These are phyloP conservation scores for Parotocinclus haroldoi DNA, from an alignment of 2,797 vertebrate genomes.

Conservation along the genomic window DNA sequence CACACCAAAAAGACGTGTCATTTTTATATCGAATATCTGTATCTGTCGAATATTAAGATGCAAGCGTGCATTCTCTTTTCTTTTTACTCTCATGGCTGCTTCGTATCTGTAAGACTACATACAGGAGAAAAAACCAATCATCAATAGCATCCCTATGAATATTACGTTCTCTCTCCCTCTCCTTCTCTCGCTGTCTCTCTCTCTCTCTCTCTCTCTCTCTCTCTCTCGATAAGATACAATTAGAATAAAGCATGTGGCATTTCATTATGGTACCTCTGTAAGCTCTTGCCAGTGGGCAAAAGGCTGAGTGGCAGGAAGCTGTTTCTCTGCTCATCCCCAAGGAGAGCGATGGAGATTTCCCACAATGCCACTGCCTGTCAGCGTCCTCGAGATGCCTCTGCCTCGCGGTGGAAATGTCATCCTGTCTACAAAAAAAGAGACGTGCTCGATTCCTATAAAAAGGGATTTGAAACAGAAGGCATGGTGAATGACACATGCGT, in stretches of 20 bases:
- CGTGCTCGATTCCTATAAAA: constrained; percentile 17
- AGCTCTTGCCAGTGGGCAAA: constrained; percentile 54
- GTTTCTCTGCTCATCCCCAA: constrained; percentile 53
- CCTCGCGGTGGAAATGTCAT: constrained; percentile 75
- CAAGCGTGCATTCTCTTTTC: no score
- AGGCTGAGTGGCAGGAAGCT: constrained; percentile 35
- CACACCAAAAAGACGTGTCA: no score
- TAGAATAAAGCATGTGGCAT: constrained; percentile 57
- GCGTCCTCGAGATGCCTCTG: constrained; percentile 65
- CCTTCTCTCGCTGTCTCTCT: constrained; percentile 22
- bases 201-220: constrained; percentile 31
- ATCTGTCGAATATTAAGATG: no score
- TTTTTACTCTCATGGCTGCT: no score
- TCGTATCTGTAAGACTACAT: no score
- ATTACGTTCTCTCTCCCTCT: constrained; percentile 12
- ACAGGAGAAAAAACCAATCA: no score
- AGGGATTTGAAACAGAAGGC: constrained; percentile 27
- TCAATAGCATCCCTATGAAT: not conserved
- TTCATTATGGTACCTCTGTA: constrained; percentile 65
- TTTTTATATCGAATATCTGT: no score
- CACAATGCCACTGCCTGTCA: constrained; percentile 71
- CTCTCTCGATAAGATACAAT: constrained; percentile 23
- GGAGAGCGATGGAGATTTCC: constrained; percentile 66
- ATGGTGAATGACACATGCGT: constrained; percentile 23
- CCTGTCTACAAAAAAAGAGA: constrained; percentile 41